Conservation (phyloP, 64 coral and sea anemone species). For the Montipora cactus region DNA sequence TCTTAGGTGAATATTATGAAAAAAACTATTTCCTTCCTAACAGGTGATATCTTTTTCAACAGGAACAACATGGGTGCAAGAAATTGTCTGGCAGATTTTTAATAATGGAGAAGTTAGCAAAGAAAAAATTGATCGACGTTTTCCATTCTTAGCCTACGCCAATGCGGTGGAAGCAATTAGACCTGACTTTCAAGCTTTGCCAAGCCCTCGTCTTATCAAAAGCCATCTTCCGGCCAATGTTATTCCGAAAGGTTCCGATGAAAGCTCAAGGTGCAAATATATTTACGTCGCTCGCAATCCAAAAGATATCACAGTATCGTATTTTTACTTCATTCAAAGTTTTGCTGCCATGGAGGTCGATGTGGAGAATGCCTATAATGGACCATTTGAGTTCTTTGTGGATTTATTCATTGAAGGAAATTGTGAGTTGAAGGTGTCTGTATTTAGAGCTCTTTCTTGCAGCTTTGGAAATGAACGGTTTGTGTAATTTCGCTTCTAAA, state of each 20-base stretch:
- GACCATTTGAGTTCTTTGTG: not conserved
- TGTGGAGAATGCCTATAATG: not conserved
- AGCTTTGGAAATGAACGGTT: too few species aligned
- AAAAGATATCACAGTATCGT: slow-evolving; percentile 32
- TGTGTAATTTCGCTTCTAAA: too few species aligned
- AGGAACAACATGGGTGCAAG: slow-evolving; percentile 20
- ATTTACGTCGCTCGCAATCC: slow-evolving; percentile 52
- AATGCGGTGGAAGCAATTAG: not conserved
- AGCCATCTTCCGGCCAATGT: slow-evolving; percentile 9
- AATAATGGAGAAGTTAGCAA: slow-evolving; percentile 13
- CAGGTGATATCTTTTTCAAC: too few species aligned
- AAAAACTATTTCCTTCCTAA: too few species aligned
- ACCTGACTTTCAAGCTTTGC: not conserved
- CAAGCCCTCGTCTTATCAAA: slow-evolving; percentile 48
- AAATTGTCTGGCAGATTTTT: slow-evolving; percentile 63
- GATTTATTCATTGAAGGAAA: slow-evolving; percentile 1
- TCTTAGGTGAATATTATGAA: too few species aligned
- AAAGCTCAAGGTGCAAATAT: slow-evolving; percentile 5
- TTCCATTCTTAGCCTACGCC: slow-evolving; percentile 1
- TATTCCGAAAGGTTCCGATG: slow-evolving; percentile 21
- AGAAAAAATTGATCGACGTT: not conserved
- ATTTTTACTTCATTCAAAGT: not conserved
- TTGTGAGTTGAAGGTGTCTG: not conserved
- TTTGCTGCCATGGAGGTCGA: too few species aligned
- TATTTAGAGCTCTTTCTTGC: too few species aligned